phyloP scores from a whole-genome alignment of 2,888 invertebrate species.

The Girardia tigrina region DNA sequence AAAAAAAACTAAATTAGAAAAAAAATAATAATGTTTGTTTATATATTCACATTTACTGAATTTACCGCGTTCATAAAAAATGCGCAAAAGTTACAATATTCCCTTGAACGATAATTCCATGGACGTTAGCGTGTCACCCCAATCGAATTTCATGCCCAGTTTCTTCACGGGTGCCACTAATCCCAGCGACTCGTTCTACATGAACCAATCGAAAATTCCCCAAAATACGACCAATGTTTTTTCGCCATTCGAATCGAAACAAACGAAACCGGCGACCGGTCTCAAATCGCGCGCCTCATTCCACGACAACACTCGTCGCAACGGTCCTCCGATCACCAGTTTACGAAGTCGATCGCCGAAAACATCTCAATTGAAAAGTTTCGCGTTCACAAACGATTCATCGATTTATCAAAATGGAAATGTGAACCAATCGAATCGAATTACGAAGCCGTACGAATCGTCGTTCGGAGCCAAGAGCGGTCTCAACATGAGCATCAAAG shows the following conservation, averaged over 20 bases:
- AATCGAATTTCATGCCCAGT: background rate
- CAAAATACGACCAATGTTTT: background rate
- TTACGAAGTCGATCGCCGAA: slow-evolving; percentile 1
- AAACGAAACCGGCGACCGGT: background rate
- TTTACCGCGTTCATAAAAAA: too few species aligned
- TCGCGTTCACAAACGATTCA: background rate
- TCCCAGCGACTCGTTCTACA: background rate
- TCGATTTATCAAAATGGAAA: background rate
- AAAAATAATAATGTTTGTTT: too few species aligned
- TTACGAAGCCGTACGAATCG: background rate
- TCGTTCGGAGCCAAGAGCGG: background rate
- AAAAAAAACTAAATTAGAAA: too few species aligned
- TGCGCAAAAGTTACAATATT: slow-evolving; percentile 7
- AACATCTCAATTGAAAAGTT: background rate
- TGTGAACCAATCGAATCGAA: background rate
- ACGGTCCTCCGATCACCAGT: background rate
- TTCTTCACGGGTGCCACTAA: background rate
- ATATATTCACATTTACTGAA: too few species aligned
- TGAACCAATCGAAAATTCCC: background rate
- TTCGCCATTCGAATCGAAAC: background rate
- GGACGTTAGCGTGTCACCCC: background rate
- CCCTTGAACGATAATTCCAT: background rate
- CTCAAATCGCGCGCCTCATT: background rate
- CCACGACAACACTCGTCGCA: background rate
- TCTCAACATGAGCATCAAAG: background rate